Conservation (phyloP, 2,797 vertebrate species). For the Sebastes variabilis region DNA sequence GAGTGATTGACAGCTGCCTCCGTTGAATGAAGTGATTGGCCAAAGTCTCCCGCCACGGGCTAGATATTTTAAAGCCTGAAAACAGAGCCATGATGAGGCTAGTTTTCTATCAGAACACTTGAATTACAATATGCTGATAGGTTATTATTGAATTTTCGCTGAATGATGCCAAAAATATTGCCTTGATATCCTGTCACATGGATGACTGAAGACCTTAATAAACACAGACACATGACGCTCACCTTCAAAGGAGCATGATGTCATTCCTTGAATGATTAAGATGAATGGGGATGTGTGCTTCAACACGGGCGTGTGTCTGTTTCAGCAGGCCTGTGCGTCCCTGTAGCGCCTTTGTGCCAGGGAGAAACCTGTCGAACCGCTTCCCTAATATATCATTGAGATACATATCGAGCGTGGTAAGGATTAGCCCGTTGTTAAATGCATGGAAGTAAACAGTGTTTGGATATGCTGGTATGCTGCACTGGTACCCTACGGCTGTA, state of each 20-base stretch:
- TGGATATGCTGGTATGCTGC: not conserved
- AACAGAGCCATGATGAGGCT: too few relatives aligned
- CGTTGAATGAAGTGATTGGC: not conserved
- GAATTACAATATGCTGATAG: too few relatives aligned
- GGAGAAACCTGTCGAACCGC: conserved; percentile 58
- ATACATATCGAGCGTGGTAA: conserved; percentile 23
- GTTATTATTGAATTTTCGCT: too few relatives aligned
- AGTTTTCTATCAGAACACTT: too few relatives aligned
- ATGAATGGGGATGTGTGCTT: conserved; percentile 23
- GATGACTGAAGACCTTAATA: not conserved
- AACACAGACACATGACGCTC: not conserved
- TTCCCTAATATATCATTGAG: conserved; percentile 29
- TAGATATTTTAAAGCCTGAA: too few relatives aligned
- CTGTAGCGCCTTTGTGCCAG: conserved; percentile 18
- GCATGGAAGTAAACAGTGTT: conserved; percentile 27
- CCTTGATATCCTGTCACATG: not conserved
- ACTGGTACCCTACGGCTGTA: not conserved
- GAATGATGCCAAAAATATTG: not conserved
- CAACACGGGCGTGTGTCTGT: not conserved
- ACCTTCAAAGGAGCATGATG: conserved; percentile 14
- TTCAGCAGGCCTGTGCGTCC: conserved; percentile 14
- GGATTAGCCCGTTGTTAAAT: conserved; percentile 32
- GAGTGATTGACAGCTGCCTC: not conserved
- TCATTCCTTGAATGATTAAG: conserved; percentile 27
- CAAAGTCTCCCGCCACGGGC: too few relatives aligned